Conservation (phyloP, 2,113 vertebrate species). For the Taxidea taxus region DNA sequence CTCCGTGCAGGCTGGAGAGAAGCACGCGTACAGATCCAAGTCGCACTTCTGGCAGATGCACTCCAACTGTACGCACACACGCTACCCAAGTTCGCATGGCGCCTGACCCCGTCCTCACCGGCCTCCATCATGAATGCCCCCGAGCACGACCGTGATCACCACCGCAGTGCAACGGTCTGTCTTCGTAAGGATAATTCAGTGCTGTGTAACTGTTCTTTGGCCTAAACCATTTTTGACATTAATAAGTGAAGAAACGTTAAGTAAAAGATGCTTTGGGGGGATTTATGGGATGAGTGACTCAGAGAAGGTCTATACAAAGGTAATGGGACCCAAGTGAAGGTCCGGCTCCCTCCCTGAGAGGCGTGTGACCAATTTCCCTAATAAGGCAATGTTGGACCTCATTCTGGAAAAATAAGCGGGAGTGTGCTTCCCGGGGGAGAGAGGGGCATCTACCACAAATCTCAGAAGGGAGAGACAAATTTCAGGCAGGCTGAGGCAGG, state of each 20-base stretch:
- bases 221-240: background rate
- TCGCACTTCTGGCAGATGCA: background rate
- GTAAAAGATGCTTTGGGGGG: background rate
- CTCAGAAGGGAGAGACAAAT: background rate
- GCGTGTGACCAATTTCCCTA: background rate
- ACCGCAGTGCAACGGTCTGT: background rate
- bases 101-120: background rate
- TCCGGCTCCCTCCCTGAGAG: background rate
- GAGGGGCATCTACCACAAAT: background rate
- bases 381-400: background rate
- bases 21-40: background rate
- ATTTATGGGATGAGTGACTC: fast-evolving
- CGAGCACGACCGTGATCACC: too few relatives aligned
- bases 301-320: background rate
- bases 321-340: background rate
- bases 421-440: background rate
- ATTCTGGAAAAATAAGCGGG: background rate
- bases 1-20: background rate
- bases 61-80: background rate
- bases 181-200: background rate
- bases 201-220: background rate
- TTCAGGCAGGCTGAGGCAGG: background rate
- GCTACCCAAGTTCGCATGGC: background rate
- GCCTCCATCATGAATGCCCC: background rate
- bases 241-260: background rate